Conservation (phyloP, 1,140 invertebrate species). For the Trypoxylus dichotomus region DNA sequence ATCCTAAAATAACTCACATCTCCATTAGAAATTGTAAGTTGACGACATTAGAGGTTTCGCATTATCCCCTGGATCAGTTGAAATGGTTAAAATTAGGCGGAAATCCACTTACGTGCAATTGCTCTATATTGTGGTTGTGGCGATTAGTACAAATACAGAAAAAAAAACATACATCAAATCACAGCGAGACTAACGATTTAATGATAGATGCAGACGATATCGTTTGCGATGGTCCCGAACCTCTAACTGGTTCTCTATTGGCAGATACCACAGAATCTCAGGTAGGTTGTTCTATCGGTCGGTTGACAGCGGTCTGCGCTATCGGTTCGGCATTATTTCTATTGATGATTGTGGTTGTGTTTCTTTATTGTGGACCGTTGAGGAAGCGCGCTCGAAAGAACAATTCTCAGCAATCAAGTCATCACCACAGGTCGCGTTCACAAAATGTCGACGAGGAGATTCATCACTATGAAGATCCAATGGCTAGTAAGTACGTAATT, state of each 20-base stretch:
- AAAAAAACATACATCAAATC: constrained; percentile 26
- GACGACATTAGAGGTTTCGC: constrained; percentile 71
- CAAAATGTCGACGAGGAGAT: constrained; percentile 35
- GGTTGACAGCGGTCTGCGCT: constrained; percentile 61
- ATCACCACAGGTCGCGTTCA: constrained; percentile 27
- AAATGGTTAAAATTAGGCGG: constrained; percentile 71
- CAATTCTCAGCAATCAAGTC: constrained; percentile 28
- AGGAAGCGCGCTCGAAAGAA: constrained; percentile 54
- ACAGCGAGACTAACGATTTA: constrained; percentile 39
- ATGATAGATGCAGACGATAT: constrained; percentile 55
- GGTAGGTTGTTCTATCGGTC: constrained; percentile 63
- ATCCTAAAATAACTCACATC: constrained; percentile 71
- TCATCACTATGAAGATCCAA: constrained; percentile 44
- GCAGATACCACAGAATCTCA: constrained; percentile 61
- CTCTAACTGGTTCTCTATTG: constrained; percentile 56
- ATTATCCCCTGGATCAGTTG: constrained; percentile 77
- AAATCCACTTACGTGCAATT: constrained; percentile 86
- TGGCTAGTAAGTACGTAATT: constrained; percentile 61
- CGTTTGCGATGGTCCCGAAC: constrained; percentile 59
- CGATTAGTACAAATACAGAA: constrained; percentile 64
- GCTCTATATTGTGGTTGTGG: constrained; percentile 85
- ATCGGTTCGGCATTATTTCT: constrained; percentile 60
- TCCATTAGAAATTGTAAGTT: constrained; percentile 73
- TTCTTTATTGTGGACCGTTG: constrained; percentile 61
- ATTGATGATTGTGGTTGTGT: constrained; percentile 58